Percentiles rank a stretch among this genome's conserved stretches.
Conservation (phyloP, 2,113 vertebrate genomes). For the Azemiops feae region DNA sequence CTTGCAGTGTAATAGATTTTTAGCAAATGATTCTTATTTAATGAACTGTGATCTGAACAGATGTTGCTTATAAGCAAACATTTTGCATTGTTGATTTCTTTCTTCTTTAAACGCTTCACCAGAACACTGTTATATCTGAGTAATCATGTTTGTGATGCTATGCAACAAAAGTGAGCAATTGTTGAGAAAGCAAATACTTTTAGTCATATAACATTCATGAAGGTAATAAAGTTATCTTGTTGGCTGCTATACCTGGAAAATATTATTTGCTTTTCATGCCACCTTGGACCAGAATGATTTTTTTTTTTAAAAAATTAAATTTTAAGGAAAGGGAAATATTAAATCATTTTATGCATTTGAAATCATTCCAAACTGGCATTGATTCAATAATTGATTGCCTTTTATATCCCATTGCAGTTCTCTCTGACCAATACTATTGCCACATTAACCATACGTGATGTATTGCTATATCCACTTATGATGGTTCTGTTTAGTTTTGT, state of each 20-base stretch:
- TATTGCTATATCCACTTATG: no score
- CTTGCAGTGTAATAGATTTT: constrained; percentile 11
- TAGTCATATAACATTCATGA: constrained; percentile 35
- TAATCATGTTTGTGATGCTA: neutral
- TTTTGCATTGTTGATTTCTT: neutral
- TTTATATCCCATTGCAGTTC: neutral
- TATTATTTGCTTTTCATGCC: neutral
- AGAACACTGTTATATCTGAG: constrained; percentile 22
- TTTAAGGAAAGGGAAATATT: neutral
- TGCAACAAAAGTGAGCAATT: constrained; percentile 22
- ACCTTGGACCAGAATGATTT: constrained; percentile 23
- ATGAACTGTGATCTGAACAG: constrained; percentile 21
- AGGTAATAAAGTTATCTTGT: neutral
- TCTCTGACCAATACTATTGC: neutral
- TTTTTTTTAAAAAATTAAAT: neutral
- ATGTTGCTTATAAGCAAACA: constrained; percentile 23
- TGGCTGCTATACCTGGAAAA: constrained; percentile 48
- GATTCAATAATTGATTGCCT: neutral
- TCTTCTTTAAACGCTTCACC: neutral
- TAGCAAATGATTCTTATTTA: constrained; percentile 23
- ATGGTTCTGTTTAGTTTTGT: no score
- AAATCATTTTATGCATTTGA: neutral
- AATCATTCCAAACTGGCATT: neutral
- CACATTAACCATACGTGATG: neutral
- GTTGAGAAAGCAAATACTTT: constrained; percentile 24